Evolutionary conservation across 1,140 invertebrate species (phyloP), one percentile per base, ranked within the genome.

Genomic region (Ectropis grisescens): DNA sequence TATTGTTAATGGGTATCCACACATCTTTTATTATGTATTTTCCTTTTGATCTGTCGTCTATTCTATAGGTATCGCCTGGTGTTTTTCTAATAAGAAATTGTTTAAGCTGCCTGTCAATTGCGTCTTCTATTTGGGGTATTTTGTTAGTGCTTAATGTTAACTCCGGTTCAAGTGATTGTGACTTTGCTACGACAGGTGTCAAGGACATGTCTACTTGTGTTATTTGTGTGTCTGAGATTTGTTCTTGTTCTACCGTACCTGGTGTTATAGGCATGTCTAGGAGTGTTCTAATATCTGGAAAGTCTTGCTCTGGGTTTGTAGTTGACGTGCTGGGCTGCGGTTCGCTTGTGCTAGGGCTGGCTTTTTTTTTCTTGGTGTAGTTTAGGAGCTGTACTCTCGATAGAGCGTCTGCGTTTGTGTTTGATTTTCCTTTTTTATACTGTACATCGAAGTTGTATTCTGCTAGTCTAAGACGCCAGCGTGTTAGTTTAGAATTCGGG

Each of bases 401-500:
- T 26, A 41, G 19, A 4, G 33, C 39, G 23, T 41, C 39, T 11
- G 39, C 39, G 2, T 35, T 41, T 1, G 33, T 41, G 14, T 41
- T 41, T 11, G 14, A 8, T 16, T 16, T 4, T 1, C 40, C 29
- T 29, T 30, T 23, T 31, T 32, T 16, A 25, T 26, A 27, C 37
- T 29, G 13, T 34, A 29, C 5, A 2, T 11, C 26, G 14, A 29
- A 29, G 29, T 34, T 13, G n/a, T 14, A 26, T 27, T 34, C 33
- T 5, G 5, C 33, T 27, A 26, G 6, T 26, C 24, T 34, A 1
- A 26, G 13, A 13, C 7, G 1, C 23, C 47, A 62, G 27, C 56
- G 28, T 11, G 48, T 52, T 36, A 65, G 30, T 48, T 60, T 54
- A 6, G 37, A 39, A 26, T 51, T 53, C 5, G 41, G 37, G 13